Evolutionary conservation across 2,888 invertebrate genomes (phyloP), one percentile per base, ranked within the genome.

Genomic region (Rhaphigaster nebulosa): DNA sequence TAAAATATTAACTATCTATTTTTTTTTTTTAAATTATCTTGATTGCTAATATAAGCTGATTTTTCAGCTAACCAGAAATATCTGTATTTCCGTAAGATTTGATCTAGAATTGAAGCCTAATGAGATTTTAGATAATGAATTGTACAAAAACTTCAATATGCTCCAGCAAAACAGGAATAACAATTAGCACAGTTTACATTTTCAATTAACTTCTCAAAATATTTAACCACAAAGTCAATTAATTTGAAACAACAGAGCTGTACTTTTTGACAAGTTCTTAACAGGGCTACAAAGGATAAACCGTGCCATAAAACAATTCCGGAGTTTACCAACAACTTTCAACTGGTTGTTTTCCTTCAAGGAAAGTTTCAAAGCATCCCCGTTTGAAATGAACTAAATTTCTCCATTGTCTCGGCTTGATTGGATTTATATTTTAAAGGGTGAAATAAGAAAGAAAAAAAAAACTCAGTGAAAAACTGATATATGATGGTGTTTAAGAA

Each of bases 101-200:
- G 56, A 56, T 56, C 26, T 26, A 26, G 6, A 26, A 56, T 56
- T 3, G 23, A 26, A 26, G 1, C 56, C 10, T 56, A 5, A 5
- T n/a, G 18, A 34, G 34, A 34, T 3, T 15, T 70, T 70, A 70
- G 34, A n/a, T 8, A 60, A 3, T n/a, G 5, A 1, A 34, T 18
- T 34, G 29, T n/a, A 70, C 70, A 13, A 18, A 70, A 70, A 70
- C 5, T 18, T 18, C 34, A 65, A 29, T 18, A 65, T 0, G 15
- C 29, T 3, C 34, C 34, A 4, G 34, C 34, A 70, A 20, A 38
- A 76, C 2, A 76, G 2, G 70, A 23, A 34, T 38, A 38, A 38
- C 70, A 76, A 76, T 76, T 76, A 76, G 20, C 70, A 76, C 70
- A 76, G 70, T 38, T 76, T 76, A 29, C 29, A 76, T 76, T 76